Evolutionary conservation across 2,797 vertebrate genomes (phyloP), one percentile per base, ranked within the genome.

Genomic region (Salmo trutta): DNA sequence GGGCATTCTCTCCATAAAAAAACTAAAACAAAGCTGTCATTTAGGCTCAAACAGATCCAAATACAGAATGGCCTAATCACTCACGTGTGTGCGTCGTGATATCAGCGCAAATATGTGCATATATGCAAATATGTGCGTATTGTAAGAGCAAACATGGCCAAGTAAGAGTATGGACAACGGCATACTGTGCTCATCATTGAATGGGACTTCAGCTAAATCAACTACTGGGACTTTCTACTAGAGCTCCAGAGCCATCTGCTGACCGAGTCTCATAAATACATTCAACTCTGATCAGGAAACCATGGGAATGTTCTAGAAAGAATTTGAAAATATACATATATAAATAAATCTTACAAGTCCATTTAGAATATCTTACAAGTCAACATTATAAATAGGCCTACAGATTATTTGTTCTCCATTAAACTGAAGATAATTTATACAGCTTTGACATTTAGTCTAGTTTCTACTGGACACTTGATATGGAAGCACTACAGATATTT

Each of bases 231-330:
- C 4, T 41, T n/a, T 36, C 7, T 2, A 56, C 51, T 21, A 29
- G 52, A 72, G 47, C 51, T 53, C 53, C 24, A 29, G 54, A 70
- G 66, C 74, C 81, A 64, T 62, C 81, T 74, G 56, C 64, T 82
- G 80, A 66, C 41, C n/a, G 12, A 73, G 41, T 68, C 19, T 41
- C n/a, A 53, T 75, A 74, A 74, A n/a, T 70, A 33, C 21, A 67
- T 29, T 5, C 36, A 62, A 5, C 64, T 47, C 53, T 27, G 21
- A 66, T 12, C 51, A 62, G 33, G 64, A 51, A 75, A 77, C 70
- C n/a, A 21, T 33, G 15, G 17, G 76, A 78, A 53, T 21, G 41
- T 77, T 77, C 76, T 51, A 59, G 76, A 81, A 81, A 33, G 10
- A 0, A 21, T 64, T 19, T 59, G 0, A 59, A 59, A 59, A 62